Evolutionary conservation across 2,797 vertebrate species (phyloP).

Genomic region (Antrozous pallidus): DNA sequence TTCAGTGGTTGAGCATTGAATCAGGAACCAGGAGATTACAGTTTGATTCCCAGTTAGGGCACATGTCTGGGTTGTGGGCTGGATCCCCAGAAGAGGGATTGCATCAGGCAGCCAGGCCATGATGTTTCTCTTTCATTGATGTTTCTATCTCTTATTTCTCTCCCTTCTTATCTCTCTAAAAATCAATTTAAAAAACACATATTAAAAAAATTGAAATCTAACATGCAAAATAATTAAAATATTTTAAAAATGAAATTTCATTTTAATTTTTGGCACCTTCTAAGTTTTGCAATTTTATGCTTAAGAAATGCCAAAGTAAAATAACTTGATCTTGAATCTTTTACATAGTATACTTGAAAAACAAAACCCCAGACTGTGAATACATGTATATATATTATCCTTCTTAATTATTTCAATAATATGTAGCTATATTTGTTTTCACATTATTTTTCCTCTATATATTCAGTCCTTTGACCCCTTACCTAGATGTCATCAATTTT

Average conservation of each 20-base stretch:
- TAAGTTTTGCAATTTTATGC: neutral
- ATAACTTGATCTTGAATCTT: neutral
- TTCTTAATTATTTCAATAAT: neutral
- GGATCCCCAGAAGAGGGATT: no score
- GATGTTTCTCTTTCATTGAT: no score
- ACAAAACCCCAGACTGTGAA: neutral
- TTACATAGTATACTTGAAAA: neutral
- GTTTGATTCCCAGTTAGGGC: no score
- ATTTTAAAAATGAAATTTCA: slow-evolving; percentile 27
- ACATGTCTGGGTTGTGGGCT: no score
- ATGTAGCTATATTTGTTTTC: neutral
- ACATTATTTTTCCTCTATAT: neutral
- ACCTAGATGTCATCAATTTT: neutral
- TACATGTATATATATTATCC: neutral
- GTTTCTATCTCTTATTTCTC: no score
- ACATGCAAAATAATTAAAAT: slow-evolving; percentile 38
- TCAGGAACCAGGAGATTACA: no score
- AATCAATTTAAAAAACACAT: no score
- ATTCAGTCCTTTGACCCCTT: neutral
- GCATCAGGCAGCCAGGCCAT: no score
- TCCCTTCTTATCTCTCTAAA: no score
- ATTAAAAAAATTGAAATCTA: neutral
- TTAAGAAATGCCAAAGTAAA: neutral
- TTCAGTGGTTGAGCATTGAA: no score
- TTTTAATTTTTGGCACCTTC: slow-evolving; percentile 17